Evolutionary conservation across 1,140 invertebrate species (phyloP), one percentile per base, ranked within the genome.

Genomic region (Monomorium pharaonis): DNA sequence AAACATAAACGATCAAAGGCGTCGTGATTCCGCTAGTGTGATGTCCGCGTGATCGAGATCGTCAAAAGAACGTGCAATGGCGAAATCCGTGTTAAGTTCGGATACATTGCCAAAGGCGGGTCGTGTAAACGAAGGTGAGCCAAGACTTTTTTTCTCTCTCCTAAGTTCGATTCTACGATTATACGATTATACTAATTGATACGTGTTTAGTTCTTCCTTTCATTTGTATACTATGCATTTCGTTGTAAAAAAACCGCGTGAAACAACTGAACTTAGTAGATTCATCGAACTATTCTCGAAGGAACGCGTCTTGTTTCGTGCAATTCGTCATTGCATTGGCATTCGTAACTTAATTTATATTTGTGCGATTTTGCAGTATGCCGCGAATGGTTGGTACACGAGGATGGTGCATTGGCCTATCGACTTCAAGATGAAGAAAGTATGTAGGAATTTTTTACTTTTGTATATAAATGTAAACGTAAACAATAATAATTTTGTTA

Each of bases 341-440:
- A 84, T 74, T 12, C 18, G 16, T 75, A 81, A 87, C 74, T 1
- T n/a, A 21, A 33, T 51, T 62, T 7, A 1, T 60, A 77, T 12
- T 67, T 49, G 47, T 70, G 56, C 9, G 12, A 67, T 92, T 84
- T 96, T 97, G 37, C 95, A 98, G 98, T 98, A 47, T 97, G 98
- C 93, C 96, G 97, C 86, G 97, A 99, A 95, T 99, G 98, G 98
- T 95, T 98, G 86, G 97, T 99, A 58, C 97, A 98, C 90, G 98
- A 99, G 94, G 98, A 99, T 95, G 97, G 98, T 63, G 98, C 98
- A 12, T 94, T 99, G 87, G 98, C 98, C 7, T 97, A 99, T 94
- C 96, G 97, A 80, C 95, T 99, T 16, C 98, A 99, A 94, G 97
- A 98, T 92, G 96, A 99, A 95, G 98, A 99, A 96, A 98, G 98